Evolutionary conservation across 2,113 vertebrate genomes (phyloP), one percentile per base, ranked within the genome.

Genomic region (Centropus unirufus): DNA sequence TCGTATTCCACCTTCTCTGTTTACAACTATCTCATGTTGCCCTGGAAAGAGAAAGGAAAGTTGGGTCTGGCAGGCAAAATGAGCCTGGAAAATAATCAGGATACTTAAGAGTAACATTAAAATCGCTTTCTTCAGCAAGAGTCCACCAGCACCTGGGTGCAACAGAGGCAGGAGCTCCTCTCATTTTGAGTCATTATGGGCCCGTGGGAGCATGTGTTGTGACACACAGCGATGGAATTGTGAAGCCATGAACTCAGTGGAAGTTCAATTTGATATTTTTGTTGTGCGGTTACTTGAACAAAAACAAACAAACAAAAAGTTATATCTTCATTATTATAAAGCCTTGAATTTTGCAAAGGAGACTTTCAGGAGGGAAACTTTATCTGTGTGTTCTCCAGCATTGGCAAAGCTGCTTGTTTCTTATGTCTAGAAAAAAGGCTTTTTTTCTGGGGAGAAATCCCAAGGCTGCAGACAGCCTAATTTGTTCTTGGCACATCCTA

Each of bases 401-500:
- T 1, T 94, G 95, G 94, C 87, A 63, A 77, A 83, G 46, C 67
- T 93, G 67, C 83, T 95, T 85, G 54, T 80, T 95, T 87, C 90
- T 92, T 77, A 54, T 79, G 77, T 89, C 75, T 82, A 83, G 36
- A 55, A 87, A 93, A 88, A 83, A 57, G 22, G 27, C 16, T 34
- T 67, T 67, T 80, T 86, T 87, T n/a, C 76, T 82, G 42, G 21
- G 82, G 83, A 95, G 68, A 82, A 88, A 62, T 87, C 83, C 77
- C 89, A 94, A 51, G 47, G 47, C 94, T 93, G 52, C 87, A 96
- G 97, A 95, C 97, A 93, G 89, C 40, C 91, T 97, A 89, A 97
- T 97, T 97, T 95, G 95, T 97, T 96, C 94, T 96, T 97, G 97
- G 98, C 97, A 95, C 68, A 76, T 61, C 11, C 81, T 58, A 64